These are phyloP conservation scores for Zeus faber DNA, from an alignment of 2,113 vertebrate genomes.

Conservation along the genomic window DNA sequence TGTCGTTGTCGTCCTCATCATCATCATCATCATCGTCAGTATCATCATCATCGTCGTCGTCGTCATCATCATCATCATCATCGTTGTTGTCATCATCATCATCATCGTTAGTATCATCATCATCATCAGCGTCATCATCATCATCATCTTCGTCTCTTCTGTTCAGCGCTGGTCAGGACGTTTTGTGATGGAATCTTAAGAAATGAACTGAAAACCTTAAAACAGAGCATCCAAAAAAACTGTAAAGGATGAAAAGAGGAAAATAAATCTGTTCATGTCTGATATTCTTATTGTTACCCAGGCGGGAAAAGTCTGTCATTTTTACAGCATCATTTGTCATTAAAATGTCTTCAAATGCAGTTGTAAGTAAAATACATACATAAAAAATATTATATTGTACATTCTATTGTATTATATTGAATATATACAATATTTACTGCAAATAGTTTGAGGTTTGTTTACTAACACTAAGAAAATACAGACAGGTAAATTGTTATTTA, in stretches of 20 bases:
- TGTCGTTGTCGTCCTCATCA: too few relatives aligned
- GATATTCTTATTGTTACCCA: slow-evolving; percentile 81
- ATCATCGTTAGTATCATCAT: too few relatives aligned
- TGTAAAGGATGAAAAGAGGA: slow-evolving; percentile 37
- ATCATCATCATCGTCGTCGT: too few relatives aligned
- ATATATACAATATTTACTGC: neutral
- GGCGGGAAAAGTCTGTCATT: slow-evolving; percentile 68
- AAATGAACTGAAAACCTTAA: neutral
- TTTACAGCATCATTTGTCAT: slow-evolving; percentile 88
- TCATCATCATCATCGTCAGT: too few relatives aligned
- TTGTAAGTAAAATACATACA: too few relatives aligned
- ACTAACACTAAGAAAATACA: too few relatives aligned
- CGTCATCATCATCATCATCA: too few relatives aligned
- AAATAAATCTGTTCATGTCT: slow-evolving; percentile 49
- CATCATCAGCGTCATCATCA: neutral
- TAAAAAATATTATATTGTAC: neutral
- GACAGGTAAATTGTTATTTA: too few relatives aligned
- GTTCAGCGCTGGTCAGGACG: neutral
- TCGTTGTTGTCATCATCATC: too few relatives aligned
- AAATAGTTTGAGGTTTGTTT: neutral
- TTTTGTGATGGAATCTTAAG: neutral
- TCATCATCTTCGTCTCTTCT: neutral
- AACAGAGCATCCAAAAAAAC: neutral
- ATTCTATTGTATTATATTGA: neutral
- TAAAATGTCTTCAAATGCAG: slow-evolving; percentile 86